phyloP scores from a whole-genome alignment of 1,140 invertebrate species.

The Caenorhabditis latens region DNA sequence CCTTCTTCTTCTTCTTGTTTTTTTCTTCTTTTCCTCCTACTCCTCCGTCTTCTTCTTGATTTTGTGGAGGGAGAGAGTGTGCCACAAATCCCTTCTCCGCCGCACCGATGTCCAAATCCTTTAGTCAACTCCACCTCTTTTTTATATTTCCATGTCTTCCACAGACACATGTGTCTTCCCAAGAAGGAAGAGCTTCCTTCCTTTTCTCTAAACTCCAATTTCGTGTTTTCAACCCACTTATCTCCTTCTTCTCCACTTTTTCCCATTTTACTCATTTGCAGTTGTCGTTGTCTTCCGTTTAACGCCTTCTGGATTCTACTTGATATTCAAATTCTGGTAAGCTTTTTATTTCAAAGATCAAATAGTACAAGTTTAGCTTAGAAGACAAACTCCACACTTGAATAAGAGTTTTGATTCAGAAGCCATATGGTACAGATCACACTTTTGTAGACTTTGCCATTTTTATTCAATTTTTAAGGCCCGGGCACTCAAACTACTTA shows the following conservation, averaged over 20 bases:
- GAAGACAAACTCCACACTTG: no score
- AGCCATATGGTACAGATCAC: no score
- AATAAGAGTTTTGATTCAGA: no score
- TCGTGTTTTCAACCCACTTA: conserved; percentile 31
- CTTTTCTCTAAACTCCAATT: conserved; percentile 27
- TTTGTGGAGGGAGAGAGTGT: not conserved
- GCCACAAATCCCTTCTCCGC: conserved; percentile 34
- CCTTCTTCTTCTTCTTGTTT: conserved; percentile 40
- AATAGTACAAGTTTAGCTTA: no score
- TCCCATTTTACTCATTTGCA: conserved; percentile 6
- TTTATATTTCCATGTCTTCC: conserved; percentile 1
- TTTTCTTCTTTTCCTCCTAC: conserved; percentile 24
- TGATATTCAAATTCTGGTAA: not conserved
- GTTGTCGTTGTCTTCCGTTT: not conserved
- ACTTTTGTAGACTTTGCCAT: no score
- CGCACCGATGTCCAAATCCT: conserved; percentile 42
- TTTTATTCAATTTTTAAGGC: no score
- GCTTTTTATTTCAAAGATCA: not conserved
- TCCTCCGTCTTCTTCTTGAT: not conserved
- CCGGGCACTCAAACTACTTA: no score
- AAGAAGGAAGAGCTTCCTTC: not conserved
- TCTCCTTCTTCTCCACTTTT: not conserved
- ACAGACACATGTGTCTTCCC: not conserved
- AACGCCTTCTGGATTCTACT: conserved; percentile 43
- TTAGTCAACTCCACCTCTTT: conserved; percentile 8